A percentile compares a stretch with the other conserved stretches of the same genome.
Conservation (phyloP, 1,140 invertebrate genomes). For the Panagrolaimus sp. region DNA sequence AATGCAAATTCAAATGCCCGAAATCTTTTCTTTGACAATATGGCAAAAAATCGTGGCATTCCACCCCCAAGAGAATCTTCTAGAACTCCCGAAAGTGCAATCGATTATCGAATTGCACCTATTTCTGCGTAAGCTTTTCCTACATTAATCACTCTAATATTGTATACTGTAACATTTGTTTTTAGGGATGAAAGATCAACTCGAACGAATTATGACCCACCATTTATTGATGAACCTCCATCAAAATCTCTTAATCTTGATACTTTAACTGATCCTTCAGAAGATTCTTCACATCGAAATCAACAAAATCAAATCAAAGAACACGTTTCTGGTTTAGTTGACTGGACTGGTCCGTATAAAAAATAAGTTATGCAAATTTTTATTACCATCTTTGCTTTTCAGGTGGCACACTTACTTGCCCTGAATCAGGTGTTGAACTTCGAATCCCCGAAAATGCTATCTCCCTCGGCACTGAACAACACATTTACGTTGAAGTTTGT, state of each 20-base stretch:
- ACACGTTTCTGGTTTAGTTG: constrained; percentile 70
- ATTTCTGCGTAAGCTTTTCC: constrained; percentile 8
- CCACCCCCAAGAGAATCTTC: background rate
- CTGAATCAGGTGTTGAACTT: constrained; percentile 80
- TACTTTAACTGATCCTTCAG: background rate
- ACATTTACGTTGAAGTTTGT: constrained; percentile 86
- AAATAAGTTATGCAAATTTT: no score
- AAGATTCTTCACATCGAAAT: constrained; percentile 48
- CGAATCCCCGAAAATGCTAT: constrained; percentile 81
- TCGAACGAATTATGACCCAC: constrained; percentile 14
- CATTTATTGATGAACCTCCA: constrained; percentile 22
- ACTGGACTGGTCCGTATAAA: no score
- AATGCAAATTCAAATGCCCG: background rate
- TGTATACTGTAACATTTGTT: no score
- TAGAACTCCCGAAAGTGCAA: background rate
- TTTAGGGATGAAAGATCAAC: background rate
- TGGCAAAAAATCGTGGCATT: background rate
- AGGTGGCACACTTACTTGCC: constrained; percentile 75
- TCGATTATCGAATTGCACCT: constrained; percentile 2
- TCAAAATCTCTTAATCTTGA: background rate
- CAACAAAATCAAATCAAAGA: constrained; percentile 62
- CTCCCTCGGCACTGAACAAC: constrained; percentile 72
- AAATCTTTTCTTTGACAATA: constrained; percentile 12
- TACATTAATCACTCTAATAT: no score
- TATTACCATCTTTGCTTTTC: no score